Conservation (phyloP, 2,113 vertebrate genomes). For the Oreamnos americanus region DNA sequence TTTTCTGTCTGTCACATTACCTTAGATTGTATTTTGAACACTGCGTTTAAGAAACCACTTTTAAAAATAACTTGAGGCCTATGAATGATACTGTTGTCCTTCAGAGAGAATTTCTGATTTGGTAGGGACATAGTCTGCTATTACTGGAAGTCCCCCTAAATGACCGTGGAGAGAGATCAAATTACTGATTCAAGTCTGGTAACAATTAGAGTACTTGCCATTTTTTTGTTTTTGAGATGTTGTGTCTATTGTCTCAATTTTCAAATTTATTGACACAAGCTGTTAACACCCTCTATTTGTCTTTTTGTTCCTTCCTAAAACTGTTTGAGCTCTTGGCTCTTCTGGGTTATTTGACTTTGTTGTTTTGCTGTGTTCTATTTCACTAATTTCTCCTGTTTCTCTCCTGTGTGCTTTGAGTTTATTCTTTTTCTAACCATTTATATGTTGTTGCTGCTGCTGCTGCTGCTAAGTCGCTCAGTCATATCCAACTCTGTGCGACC, state of each 20-base stretch:
- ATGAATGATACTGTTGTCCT: not conserved
- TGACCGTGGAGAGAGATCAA: not conserved
- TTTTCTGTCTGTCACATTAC: not conserved
- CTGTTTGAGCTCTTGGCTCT: not conserved
- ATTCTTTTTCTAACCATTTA: not conserved
- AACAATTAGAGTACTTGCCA: not conserved
- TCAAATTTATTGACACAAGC: not conserved
- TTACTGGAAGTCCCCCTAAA: not conserved
- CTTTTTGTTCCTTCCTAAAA: not conserved
- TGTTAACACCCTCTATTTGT: not conserved
- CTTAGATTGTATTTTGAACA: not conserved
- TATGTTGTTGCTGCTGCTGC: too few relatives aligned
- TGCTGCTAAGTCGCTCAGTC: too few relatives aligned
- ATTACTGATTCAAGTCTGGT: not conserved
- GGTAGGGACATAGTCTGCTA: not conserved
- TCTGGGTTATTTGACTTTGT: not conserved
- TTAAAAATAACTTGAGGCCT: not conserved
- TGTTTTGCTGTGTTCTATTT: not conserved
- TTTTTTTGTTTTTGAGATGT: not conserved
- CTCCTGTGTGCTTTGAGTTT: not conserved
- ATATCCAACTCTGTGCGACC: fast-evolving
- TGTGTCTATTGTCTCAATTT: not conserved
- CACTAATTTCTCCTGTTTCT: not conserved
- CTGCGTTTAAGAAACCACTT: not conserved
- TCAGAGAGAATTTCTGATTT: not conserved